A percentile compares a stretch with the other conserved stretches of the same genome.
Evolutionary conservation across 2,888 invertebrate genomes (phyloP).

Genomic region (Neocrepidodera transversa): DNA sequence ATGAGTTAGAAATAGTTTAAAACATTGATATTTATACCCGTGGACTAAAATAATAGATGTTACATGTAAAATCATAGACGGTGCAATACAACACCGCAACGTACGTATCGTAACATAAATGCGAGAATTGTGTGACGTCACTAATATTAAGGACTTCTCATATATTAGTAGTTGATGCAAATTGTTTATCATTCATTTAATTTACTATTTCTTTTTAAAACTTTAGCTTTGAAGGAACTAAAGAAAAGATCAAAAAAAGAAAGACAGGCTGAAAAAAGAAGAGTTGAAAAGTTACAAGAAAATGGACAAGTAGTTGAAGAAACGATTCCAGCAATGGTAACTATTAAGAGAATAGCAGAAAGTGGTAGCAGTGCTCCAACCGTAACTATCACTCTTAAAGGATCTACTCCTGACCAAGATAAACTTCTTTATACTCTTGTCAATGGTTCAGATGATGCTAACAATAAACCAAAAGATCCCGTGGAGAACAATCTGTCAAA

Average conservation of each 20-base stretch:
- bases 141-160: no score
- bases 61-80: no score
- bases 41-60: no score
- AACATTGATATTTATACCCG: no score
- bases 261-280: conserved; percentile 55
- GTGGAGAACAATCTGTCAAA: conserved; percentile 33
- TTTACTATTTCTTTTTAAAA: background rate
- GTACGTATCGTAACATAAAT: no score
- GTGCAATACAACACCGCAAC: no score
- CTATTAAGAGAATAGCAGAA: conserved; percentile 74
- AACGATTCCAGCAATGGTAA: conserved; percentile 67
- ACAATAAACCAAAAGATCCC: conserved; percentile 2
- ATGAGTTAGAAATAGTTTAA: no score
- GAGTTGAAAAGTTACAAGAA: conserved; percentile 42
- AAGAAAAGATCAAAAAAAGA: conserved; percentile 49
- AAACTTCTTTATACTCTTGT: conserved; percentile 76
- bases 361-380: conserved; percentile 72
- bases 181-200: no score
- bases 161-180: no score
- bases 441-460: conserved; percentile 63
- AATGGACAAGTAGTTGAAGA: conserved; percentile 53
- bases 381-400: conserved; percentile 79
- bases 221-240: conserved; percentile 27
- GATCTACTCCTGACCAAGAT: conserved; percentile 76
- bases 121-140: no score